These are phyloP conservation scores for Rhea americana DNA, from an alignment of 2,113 vertebrate species.

Conservation along the genomic window DNA sequence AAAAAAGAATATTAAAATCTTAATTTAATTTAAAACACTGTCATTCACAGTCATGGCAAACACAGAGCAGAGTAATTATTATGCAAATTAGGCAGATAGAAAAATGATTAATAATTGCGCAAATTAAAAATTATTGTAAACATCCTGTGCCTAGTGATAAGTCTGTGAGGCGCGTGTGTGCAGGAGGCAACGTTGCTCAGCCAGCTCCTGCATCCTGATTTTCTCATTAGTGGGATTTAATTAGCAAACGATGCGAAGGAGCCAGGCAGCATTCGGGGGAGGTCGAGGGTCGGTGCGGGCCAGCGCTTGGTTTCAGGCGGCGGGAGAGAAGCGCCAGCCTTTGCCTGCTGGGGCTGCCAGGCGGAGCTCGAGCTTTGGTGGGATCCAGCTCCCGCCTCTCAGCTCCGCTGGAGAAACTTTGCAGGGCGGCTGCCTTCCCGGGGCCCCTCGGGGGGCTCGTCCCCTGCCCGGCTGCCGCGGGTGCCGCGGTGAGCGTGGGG, in stretches of 20 bases:
- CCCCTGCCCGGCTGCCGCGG: too few relatives aligned
- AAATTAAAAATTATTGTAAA: slow-evolving; percentile 85
- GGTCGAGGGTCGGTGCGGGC: rapidly evolving
- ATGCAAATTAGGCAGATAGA: slow-evolving; percentile 83
- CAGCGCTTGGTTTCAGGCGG: rapidly evolving
- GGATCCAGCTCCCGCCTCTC: rapidly evolving
- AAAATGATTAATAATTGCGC: slow-evolving; percentile 85
- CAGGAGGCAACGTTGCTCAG: slow-evolving; percentile 38
- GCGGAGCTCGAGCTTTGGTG: rapidly evolving
- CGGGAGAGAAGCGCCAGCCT: background rate
- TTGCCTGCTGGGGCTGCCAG: rapidly evolving
- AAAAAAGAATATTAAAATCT: slow-evolving; percentile 72
- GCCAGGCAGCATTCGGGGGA: background rate
- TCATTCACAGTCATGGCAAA: slow-evolving; percentile 76
- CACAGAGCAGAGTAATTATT: slow-evolving; percentile 79
- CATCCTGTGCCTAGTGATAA: slow-evolving; percentile 80
- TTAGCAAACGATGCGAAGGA: slow-evolving; percentile 22
- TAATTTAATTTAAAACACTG: slow-evolving; percentile 80
- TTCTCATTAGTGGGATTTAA: slow-evolving; percentile 68
- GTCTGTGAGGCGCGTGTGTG: slow-evolving; percentile 37
- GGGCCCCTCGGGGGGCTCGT: too few relatives aligned
- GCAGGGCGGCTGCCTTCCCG: rapidly evolving
- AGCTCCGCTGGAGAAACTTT: rapidly evolving
- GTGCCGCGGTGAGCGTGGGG: too few relatives aligned
- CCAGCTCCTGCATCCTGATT: slow-evolving; percentile 46